Base-by-base conservation (phyloP, 2,113 vertebrate genomes). In the Sialia sialis region DNA sequence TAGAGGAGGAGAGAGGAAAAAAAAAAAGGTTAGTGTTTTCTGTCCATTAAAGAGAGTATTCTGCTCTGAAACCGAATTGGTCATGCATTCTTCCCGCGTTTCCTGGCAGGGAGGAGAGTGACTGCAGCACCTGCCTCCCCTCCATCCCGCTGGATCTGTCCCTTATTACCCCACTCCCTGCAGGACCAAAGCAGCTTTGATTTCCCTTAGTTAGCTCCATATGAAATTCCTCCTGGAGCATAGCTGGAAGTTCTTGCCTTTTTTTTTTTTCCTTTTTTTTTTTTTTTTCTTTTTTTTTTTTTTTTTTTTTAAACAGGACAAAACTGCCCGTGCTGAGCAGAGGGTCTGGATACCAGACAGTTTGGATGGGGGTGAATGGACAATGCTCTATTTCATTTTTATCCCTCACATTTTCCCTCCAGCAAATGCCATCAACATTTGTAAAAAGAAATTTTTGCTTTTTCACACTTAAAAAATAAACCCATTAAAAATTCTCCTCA, bases 1-100 rank as follows among this genome's bases (percentile, higher is more conserved):
- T n/a, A n/a, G 56, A 66, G 4, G 1, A 80, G 62, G 74, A 4
- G 89, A 84, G 72, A 67, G 91, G 77, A 89, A 97, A 95, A 63
- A 97, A 98, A 97, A 98, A 98, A 98, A 98, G 97, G 97, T 98
- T 98, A 98, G 97, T 98, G 98, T 98, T 98, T 98, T 98, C 97
- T 98, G 94, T 98, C 97, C 96, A 97, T 98, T 98, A 98, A 98
- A 98, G 96, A 84, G 96, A 97, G 97, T 94, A 98, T 98, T 98
- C 97, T 98, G 94, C 96, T 96, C 97, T 92, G 91, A 98, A 98
- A 97, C 97, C 87, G 38, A 98, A 98, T 98, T 98, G 98, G 98
- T 98, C 98, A 98, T 97, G 98, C 98, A 98, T 98, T 98, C 98
- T 97, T 98, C 95, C 91, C 81, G 96, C 44, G 97, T 98, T 98